phyloP scores from a whole-genome alignment of 2,888 invertebrate species.

The Trachelus tabidus region DNA sequence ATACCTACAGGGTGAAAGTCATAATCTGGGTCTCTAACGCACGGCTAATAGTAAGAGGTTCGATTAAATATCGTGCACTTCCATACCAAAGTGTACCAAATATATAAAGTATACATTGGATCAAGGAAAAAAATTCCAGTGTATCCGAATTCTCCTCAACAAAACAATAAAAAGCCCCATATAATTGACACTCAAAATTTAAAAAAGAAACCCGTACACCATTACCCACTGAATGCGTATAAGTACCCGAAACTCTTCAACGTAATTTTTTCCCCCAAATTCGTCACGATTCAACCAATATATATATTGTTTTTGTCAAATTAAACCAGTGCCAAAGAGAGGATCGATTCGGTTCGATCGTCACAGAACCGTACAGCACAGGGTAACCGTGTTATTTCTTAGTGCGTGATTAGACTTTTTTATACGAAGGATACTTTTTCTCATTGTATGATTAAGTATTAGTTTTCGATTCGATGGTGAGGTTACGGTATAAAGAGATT shows the following conservation, averaged over 20 bases:
- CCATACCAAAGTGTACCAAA: background rate
- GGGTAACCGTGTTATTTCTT: background rate
- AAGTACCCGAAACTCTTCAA: background rate
- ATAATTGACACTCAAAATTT: background rate
- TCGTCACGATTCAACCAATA: background rate
- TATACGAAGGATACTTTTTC: background rate
- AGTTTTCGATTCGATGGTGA: background rate
- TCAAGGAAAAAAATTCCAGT: background rate
- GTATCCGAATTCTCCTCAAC: background rate
- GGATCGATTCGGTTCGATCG: background rate
- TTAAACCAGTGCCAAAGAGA: background rate
- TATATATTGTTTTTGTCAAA: background rate
- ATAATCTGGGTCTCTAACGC: constrained; percentile 13
- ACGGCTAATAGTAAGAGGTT: background rate
- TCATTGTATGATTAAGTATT: background rate
- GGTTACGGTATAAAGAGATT: background rate
- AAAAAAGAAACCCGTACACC: background rate
- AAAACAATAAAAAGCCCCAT: background rate
- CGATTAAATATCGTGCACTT: background rate
- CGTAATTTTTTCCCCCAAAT: background rate
- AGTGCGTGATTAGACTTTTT: background rate
- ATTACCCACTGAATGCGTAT: background rate
- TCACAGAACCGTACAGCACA: background rate
- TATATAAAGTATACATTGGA: background rate
- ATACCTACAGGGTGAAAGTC: constrained; percentile 22